Evolutionary conservation across 2,888 invertebrate species (phyloP).

Genomic region (Cosmia trapezina): DNA sequence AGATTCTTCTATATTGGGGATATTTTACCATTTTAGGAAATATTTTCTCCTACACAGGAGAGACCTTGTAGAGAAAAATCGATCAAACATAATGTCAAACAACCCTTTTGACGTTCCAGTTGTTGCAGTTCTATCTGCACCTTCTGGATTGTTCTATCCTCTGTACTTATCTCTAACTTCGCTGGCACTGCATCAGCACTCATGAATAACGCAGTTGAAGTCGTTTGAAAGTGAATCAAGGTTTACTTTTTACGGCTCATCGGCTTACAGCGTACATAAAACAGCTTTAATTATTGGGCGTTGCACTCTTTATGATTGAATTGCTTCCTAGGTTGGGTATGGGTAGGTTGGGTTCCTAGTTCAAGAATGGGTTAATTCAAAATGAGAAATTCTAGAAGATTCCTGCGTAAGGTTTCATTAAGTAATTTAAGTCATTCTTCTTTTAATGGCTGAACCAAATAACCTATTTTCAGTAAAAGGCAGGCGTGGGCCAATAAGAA

Average conservation of each 20-base stretch:
- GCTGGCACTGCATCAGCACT: slow-evolving; percentile 60
- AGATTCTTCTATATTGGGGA: neutral
- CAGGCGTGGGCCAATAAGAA: too few species aligned
- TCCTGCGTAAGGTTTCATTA: neutral
- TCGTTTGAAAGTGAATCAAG: slow-evolving; percentile 59
- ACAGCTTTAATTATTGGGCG: slow-evolving; percentile 14
- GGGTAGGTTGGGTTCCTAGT: neutral
- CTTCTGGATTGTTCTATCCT: slow-evolving; percentile 13
- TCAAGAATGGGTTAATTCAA: neutral
- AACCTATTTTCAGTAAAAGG: too few species aligned
- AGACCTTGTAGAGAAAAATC: neutral
- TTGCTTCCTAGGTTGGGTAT: neutral
- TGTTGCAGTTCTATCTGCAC: neutral
- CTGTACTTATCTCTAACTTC: slow-evolving; percentile 55
- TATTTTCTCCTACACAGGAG: too few species aligned
- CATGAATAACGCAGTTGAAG: slow-evolving; percentile 63
- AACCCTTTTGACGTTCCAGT: neutral
- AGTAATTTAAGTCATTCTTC: too few species aligned
- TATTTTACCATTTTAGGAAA: neutral
- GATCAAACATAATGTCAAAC: neutral
- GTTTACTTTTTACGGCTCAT: slow-evolving; percentile 58
- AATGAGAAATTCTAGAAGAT: neutral
- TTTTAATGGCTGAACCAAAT: too few species aligned
- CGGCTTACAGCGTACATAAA: slow-evolving; percentile 37
- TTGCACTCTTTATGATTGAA: slow-evolving; percentile 6